Percentiles rank a stretch among this genome's conserved stretches.
These are phyloP conservation scores for Redunca redunca DNA, from an alignment of 2,113 vertebrate species.

Conservation along the genomic window DNA sequence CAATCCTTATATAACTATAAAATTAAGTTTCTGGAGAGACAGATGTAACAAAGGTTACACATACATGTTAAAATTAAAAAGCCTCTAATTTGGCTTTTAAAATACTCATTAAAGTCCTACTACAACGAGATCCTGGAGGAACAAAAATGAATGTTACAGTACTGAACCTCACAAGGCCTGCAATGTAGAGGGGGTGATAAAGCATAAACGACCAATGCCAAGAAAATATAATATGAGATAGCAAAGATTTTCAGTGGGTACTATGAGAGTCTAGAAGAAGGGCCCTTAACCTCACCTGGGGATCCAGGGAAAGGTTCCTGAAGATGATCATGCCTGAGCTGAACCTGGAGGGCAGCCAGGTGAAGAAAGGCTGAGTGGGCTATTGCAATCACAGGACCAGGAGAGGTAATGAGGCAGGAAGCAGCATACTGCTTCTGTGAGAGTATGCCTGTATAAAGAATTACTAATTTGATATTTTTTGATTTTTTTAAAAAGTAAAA, in stretches of 20 bases:
- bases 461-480: neutral
- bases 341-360: neutral
- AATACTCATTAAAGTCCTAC: neutral
- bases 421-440: neutral
- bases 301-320: neutral
- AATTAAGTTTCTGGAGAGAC: neutral
- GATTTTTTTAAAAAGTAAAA: neutral
- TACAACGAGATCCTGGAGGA: neutral
- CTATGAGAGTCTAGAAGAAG: neutral
- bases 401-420: neutral
- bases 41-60: neutral
- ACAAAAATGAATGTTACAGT: neutral
- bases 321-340: neutral
- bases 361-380: neutral
- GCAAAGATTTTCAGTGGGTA: neutral
- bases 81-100: neutral
- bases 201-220: neutral
- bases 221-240: neutral
- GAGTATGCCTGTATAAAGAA: neutral
- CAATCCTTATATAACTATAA: neutral
- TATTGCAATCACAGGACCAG: neutral
- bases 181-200: neutral
- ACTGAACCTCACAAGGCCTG: neutral
- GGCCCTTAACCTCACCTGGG: neutral
- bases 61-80: neutral